Conservation (phyloP, 2,797 vertebrate species). For the Halcyon leucocephala region DNA sequence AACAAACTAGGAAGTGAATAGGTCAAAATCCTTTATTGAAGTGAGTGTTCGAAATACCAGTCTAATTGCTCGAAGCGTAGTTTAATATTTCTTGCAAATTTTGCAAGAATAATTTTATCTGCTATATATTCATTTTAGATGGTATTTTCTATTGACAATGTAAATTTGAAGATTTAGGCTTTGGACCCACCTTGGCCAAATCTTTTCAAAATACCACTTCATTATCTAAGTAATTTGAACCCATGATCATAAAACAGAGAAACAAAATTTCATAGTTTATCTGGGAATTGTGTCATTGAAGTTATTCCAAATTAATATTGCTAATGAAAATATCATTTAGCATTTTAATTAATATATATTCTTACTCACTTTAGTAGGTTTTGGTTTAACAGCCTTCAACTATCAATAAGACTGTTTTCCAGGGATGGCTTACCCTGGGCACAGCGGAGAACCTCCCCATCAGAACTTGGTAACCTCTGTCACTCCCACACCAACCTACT, state of each 20-base stretch:
- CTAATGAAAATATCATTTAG: background rate
- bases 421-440: background rate
- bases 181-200: background rate
- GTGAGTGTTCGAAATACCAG: background rate
- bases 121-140: background rate
- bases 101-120: background rate
- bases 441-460: background rate
- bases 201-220: background rate
- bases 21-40: background rate
- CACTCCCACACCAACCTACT: background rate
- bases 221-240: background rate
- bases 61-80: background rate
- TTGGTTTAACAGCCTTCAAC: background rate
- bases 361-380: background rate
- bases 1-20: background rate
- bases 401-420: background rate
- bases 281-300: background rate
- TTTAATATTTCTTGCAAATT: background rate
- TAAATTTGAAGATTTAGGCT: background rate
- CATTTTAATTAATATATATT: background rate
- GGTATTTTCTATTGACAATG: background rate
- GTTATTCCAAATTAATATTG: background rate
- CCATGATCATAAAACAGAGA: background rate
- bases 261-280: background rate
- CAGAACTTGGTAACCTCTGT: background rate